Conservation (phyloP, 2,113 vertebrate genomes). For the Micronycteris hirsuta region DNA sequence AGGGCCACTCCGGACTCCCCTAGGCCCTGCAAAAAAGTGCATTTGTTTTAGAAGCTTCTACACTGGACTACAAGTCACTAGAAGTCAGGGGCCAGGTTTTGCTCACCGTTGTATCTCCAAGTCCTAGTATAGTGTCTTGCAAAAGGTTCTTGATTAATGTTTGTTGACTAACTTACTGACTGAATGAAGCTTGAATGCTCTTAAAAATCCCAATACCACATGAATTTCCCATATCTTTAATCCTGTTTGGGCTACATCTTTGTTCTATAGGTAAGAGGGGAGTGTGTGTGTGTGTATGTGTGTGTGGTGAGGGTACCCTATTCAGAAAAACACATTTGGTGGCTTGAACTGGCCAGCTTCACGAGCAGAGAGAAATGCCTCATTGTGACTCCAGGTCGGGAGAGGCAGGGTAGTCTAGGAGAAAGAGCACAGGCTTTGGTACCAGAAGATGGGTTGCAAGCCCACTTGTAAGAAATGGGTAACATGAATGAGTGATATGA, state of each 20-base stretch:
- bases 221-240: neutral
- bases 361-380: neutral
- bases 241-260: neutral
- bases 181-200: neutral
- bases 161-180: neutral
- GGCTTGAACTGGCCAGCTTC: neutral
- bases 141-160: neutral
- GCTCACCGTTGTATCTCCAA: neutral
- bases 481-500: neutral
- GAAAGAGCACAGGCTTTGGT: neutral
- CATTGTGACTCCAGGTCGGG: neutral
- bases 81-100: neutral
- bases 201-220: neutral
- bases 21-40: constrained; percentile 79
- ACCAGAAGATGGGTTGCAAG: neutral
- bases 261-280: neutral
- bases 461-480: neutral
- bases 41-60: neutral
- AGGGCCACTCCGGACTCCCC: constrained; percentile 85
- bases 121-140: neutral
- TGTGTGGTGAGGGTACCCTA: neutral
- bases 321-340: neutral
- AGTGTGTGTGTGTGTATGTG: neutral
- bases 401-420: neutral
- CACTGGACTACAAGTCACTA: neutral